phyloP scores from a whole-genome alignment of 2,888 invertebrate species.

The Chrysolina americana region DNA sequence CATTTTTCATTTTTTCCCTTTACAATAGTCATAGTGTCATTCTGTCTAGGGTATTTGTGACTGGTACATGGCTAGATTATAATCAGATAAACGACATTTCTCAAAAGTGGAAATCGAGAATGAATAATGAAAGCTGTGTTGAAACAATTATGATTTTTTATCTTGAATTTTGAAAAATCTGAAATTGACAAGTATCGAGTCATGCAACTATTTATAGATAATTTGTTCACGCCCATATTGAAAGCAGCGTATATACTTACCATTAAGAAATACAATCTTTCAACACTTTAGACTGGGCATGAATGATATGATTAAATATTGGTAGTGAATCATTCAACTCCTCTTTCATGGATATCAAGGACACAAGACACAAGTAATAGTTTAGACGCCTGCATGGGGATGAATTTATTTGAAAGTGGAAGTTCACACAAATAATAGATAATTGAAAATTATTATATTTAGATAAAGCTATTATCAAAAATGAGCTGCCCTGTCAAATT shows the following conservation, averaged over 20 bases:
- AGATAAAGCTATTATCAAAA: too few relatives aligned
- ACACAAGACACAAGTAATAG: too few relatives aligned
- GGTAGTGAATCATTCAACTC: background rate
- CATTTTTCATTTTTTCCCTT: background rate
- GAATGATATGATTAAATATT: background rate
- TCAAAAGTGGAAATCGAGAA: slow-evolving; percentile 10
- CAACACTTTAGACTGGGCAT: background rate
- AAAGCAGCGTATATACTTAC: background rate
- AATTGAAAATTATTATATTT: too few relatives aligned
- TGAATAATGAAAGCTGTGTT: background rate
- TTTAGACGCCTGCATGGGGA: too few relatives aligned
- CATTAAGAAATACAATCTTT: slow-evolving; percentile 3
- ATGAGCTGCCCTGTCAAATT: too few relatives aligned
- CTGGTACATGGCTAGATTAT: background rate
- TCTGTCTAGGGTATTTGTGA: background rate
- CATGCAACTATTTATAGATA: background rate
- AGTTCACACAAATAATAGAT: too few relatives aligned
- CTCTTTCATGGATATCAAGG: background rate
- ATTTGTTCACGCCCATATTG: background rate
- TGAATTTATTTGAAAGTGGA: too few relatives aligned
- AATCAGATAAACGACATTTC: slow-evolving; percentile 12
- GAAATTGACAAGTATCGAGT: background rate
- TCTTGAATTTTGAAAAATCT: background rate
- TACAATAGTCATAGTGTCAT: background rate
- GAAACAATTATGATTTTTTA: slow-evolving; percentile 7